Percentiles rank a stretch among this genome's conserved stretches.
Evolutionary conservation across 2,888 invertebrate genomes (phyloP).

Genomic region (Petrolisthes cinctipes): DNA sequence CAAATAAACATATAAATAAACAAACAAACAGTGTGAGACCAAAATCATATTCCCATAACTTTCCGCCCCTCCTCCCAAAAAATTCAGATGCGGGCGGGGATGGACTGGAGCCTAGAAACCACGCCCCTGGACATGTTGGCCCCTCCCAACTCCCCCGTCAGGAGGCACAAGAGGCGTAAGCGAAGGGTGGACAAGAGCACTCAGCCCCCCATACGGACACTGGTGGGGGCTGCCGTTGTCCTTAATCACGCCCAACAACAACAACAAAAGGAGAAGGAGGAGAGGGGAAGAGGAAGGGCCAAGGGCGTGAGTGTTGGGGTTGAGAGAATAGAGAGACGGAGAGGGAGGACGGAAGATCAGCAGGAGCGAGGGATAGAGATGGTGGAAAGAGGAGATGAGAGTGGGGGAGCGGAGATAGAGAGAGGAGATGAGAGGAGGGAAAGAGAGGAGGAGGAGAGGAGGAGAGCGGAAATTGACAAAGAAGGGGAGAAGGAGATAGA

Average conservation of each 20-base stretch:
- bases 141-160: constrained; percentile 44
- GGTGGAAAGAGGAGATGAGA: background rate
- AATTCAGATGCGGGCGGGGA: no score
- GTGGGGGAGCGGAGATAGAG: background rate
- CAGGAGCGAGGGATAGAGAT: background rate
- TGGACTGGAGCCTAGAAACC: no score
- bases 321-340: background rate
- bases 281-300: constrained; percentile 24
- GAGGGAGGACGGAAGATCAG: background rate
- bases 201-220: constrained; percentile 35
- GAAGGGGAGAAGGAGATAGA: background rate
- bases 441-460: background rate
- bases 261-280: background rate
- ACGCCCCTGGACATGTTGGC: background rate
- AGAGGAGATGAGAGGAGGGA: background rate
- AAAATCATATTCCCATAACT: background rate
- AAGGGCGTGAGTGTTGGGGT: constrained; percentile 32
- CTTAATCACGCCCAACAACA: background rate
- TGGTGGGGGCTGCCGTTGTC: constrained; percentile 35
- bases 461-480: background rate
- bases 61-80: background rate
- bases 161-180: constrained; percentile 30
- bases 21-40: background rate
- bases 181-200: constrained; percentile 20
- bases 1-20: background rate